Conservation (phyloP, 2,888 invertebrate genomes). For the Alloscopus bannaensis region DNA sequence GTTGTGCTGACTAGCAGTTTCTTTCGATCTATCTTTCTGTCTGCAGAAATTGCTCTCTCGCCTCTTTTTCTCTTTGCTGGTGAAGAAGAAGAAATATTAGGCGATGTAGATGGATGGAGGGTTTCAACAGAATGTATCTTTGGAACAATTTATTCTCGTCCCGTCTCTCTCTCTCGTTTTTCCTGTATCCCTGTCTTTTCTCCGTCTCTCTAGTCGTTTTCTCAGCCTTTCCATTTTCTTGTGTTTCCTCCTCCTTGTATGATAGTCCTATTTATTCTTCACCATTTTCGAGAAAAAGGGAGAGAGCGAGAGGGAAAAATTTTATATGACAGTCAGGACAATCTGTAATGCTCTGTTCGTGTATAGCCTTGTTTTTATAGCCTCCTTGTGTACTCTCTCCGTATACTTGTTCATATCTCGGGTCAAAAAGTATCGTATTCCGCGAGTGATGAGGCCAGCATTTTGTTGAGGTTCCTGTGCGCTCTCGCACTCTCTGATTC, state of each 20-base stretch:
- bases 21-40: slow-evolving; percentile 62
- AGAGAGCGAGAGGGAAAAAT: slow-evolving; percentile 11
- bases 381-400: too few relatives aligned
- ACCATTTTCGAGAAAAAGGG: slow-evolving; percentile 32
- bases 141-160: slow-evolving; percentile 67
- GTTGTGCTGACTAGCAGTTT: slow-evolving; percentile 66
- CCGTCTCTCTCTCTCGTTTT: slow-evolving; percentile 32
- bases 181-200: too few relatives aligned
- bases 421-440: slow-evolving; percentile 53
- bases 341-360: background rate
- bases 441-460: slow-evolving; percentile 52
- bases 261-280: slow-evolving; percentile 51
- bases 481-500: slow-evolving; percentile 31
- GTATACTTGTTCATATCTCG: slow-evolving; percentile 34
- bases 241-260: slow-evolving; percentile 36
- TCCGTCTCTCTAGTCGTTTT: slow-evolving; percentile 29
- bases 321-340: background rate
- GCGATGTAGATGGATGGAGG: slow-evolving; percentile 68
- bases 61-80: slow-evolving; percentile 41
- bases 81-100: slow-evolving; percentile 51
- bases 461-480: slow-evolving; percentile 28
- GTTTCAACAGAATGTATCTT: slow-evolving; percentile 65
- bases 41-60: slow-evolving; percentile 66
- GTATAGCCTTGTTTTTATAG: too few relatives aligned
- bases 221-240: slow-evolving; percentile 45